Percentiles rank a stretch among this genome's conserved stretches.
Conservation (phyloP, 2,797 vertebrate species). For the Limnodromus scolopaceus region DNA sequence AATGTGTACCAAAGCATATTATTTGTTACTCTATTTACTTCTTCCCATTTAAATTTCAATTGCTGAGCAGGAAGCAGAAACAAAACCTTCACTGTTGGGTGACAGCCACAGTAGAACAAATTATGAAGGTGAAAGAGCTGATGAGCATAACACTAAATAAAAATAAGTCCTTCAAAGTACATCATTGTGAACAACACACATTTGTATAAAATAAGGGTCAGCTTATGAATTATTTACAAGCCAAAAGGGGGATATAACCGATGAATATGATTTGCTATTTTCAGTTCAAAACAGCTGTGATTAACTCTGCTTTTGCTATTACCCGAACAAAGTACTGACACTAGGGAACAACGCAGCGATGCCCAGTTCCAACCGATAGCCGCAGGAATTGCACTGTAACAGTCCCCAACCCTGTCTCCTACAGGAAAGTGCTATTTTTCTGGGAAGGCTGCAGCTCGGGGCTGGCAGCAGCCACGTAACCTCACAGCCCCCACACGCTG, state of each 20-base stretch:
- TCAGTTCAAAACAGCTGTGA: neutral
- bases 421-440: neutral
- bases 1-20: conserved; percentile 51
- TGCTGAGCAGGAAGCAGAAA: conserved; percentile 39
- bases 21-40: conserved; percentile 58
- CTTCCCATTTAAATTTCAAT: conserved; percentile 49
- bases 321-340: neutral
- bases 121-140: conserved; percentile 24
- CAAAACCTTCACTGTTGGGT: conserved; percentile 2
- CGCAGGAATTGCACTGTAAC: neutral
- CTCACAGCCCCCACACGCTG: neutral
- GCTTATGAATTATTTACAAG: conserved; percentile 16
- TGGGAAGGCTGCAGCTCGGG: neutral
- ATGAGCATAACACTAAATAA: neutral
- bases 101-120: conserved; percentile 13
- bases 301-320: neutral
- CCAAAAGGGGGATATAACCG: neutral
- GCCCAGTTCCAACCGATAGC: neutral
- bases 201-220: neutral
- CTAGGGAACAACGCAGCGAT: accelerated
- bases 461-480: neutral
- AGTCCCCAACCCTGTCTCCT: neutral
- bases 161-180: conserved; percentile 12
- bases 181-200: neutral
- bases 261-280: neutral